Percentiles rank a stretch among this genome's conserved stretches.
Conservation (phyloP, 2,888 invertebrate species). For the Eilema griseolum region DNA sequence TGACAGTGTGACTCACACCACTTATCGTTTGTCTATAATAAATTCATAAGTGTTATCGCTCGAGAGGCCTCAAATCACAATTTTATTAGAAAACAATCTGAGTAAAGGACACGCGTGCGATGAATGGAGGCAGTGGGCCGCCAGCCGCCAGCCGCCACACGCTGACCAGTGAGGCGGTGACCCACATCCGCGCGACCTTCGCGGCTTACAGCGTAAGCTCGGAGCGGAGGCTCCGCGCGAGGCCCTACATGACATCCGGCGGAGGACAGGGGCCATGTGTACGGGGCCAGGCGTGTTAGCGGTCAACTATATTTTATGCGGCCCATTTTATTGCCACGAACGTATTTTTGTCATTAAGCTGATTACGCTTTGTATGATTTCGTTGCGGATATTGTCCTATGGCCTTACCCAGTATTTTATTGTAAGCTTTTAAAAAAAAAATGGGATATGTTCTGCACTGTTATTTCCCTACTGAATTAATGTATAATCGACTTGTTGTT, state of each 20-base stretch:
- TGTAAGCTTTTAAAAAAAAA: too few species aligned
- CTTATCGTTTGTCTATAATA: neutral
- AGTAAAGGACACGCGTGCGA: slow-evolving; percentile 17
- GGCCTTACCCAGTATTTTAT: too few species aligned
- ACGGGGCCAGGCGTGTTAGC: neutral
- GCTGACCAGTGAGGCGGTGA: slow-evolving; percentile 12
- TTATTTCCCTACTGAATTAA: neutral
- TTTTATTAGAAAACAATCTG: slow-evolving; percentile 10
- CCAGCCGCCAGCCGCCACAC: too few species aligned
- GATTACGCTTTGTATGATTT: neutral
- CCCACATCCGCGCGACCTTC: slow-evolving; percentile 24
- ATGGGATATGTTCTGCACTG: neutral
- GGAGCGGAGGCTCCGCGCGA: slow-evolving; percentile 11
- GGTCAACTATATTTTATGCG: neutral
- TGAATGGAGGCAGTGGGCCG: slow-evolving; percentile 12
- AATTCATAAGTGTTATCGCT: neutral
- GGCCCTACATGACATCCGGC: neutral
- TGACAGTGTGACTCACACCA: too few species aligned
- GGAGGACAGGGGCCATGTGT: neutral
- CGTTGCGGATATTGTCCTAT: neutral
- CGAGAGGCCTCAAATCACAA: slow-evolving; percentile 5
- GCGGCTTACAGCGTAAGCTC: slow-evolving; percentile 20
- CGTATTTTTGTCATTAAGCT: neutral
- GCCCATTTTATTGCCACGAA: neutral
- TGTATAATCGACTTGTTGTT: neutral